Base-by-base conservation (phyloP, 2,888 invertebrate species). In the Morpho deidamia region DNA sequence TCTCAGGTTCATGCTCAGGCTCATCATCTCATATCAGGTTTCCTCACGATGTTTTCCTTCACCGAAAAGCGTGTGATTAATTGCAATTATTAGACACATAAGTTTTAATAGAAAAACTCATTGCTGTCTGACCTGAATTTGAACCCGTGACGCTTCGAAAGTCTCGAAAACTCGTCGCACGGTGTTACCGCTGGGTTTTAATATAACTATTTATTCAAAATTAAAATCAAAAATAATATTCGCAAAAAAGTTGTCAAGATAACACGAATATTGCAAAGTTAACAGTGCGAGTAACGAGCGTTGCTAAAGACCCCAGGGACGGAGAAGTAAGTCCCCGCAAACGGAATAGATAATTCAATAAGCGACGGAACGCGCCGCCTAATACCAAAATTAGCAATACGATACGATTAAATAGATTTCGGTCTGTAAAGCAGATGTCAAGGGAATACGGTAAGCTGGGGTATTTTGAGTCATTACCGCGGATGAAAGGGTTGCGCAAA, bases 341-440 rank as follows among this genome's bases (percentile, higher is more conserved):
- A 88, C 83, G 86, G 85, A 85, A 86, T 87, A 65, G 78, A 80
- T 87, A 85, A 89, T 89, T 89, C 77, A 88, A 89, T 89, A 83
- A 87, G 78, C 78, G 73, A 69, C 70, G 83, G 83, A 85, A 88
- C 87, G 84, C 83, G 74, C 71, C 74, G 72, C 69, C 81, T 87
- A 84, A 89, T 86, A 80, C 76, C 68, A 55, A 83, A 86, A 89
- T 89, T 89, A 89, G 89, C 88, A 88, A 89, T 88, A 87, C 84
- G 88, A 89, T 89, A 88, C 85, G 74, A 83, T 81, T 84, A 84
- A 84, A 84, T 84, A 84, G 83, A 83, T 84, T 84, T 83, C 70
- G 83, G 81, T 76, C 71, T 74, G 78, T 78, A 78, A 82, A 82
- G 81, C 79, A 72, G 72, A 72, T 71, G 77, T 64, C 82, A 59